phyloP scores from a whole-genome alignment of 1,140 invertebrate species.

The Hetaerina americana region DNA sequence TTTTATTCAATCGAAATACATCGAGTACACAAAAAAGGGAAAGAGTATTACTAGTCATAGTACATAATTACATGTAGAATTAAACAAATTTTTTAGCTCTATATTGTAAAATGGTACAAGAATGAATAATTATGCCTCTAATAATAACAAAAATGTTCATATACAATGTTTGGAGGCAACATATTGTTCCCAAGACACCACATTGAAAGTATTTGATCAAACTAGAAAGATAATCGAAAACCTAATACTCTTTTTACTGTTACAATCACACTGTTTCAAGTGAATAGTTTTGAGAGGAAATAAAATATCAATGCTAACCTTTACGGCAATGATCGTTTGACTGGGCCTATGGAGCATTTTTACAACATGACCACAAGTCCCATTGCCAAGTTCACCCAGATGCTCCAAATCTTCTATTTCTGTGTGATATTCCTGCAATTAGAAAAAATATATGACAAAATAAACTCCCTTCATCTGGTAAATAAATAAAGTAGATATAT shows the following conservation, averaged over 20 bases:
- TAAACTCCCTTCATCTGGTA: no score
- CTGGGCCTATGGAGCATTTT: conserved; percentile 88
- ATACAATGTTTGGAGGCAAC: no score
- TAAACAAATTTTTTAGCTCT: no score
- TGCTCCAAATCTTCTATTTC: conserved; percentile 76
- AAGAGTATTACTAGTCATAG: no score
- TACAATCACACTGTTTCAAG: not conserved
- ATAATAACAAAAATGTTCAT: no score
- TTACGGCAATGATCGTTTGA: conserved; percentile 80
- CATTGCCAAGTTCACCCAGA: conserved; percentile 84
- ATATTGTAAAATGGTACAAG: no score
- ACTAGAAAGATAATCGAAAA: conserved; percentile 9
- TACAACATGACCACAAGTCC: conserved; percentile 93
- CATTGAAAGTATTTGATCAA: conserved; percentile 11
- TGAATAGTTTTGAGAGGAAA: conserved; percentile 1
- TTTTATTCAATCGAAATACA: no score
- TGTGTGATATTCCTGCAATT: conserved; percentile 55
- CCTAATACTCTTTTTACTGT: conserved; percentile 4
- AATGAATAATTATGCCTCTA: no score
- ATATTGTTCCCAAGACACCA: no score
- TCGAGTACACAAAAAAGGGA: conserved; percentile 14
- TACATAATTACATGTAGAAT: no score
- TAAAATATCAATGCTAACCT: conserved; percentile 41
- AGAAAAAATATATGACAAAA: no score
- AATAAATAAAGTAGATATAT: no score